Conservation (phyloP, 1,140 invertebrate genomes). For the Asobara japonica region DNA sequence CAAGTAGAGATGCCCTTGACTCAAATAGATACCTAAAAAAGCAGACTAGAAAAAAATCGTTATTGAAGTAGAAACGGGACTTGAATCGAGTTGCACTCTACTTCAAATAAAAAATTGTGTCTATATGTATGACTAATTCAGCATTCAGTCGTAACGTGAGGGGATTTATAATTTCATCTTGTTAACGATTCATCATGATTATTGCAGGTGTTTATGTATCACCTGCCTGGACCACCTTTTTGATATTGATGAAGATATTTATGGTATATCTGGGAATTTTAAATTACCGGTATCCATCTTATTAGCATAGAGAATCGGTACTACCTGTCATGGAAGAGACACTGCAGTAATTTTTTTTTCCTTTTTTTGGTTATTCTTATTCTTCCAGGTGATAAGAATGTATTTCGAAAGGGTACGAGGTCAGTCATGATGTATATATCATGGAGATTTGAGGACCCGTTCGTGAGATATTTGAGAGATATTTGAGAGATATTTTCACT, state of each 20-base stretch:
- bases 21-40: no score
- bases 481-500: no score
- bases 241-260: neutral
- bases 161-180: neutral
- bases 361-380: neutral
- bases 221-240: neutral
- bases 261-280: neutral
- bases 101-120: no score
- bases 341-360: neutral
- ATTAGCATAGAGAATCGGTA: conserved; percentile 6
- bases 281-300: neutral
- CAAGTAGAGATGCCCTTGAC: no score
- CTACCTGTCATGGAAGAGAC: neutral
- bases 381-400: neutral
- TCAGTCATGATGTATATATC: neutral
- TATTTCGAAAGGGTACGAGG: neutral
- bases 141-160: no score
- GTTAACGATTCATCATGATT: neutral
- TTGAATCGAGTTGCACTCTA: no score
- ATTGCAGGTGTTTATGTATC: neutral
- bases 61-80: no score
- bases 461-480: conserved; percentile 30
- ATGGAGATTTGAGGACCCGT: conserved; percentile 24
- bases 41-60: no score
- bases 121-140: no score